These are phyloP conservation scores for Girardia tigrina DNA, from an alignment of 2,888 invertebrate species.

Conservation along the genomic window DNA sequence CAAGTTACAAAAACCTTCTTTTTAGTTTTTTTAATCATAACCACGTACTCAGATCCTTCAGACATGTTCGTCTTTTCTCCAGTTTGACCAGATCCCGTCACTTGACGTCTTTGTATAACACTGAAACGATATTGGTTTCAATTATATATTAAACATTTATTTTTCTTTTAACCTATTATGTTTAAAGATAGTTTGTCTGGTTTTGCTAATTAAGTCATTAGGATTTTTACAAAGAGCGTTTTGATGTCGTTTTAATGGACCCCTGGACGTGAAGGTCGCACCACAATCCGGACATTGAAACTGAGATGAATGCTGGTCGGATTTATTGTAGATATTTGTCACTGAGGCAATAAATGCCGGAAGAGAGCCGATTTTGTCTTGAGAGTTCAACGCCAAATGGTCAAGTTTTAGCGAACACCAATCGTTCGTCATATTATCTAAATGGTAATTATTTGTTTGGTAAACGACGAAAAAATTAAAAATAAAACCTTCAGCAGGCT, in stretches of 20 bases:
- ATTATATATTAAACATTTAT: not conserved
- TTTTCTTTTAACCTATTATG: not conserved
- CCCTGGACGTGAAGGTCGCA: not conserved
- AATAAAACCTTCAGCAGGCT: no score
- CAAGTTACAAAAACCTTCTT: no score
- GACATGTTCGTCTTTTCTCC: not conserved
- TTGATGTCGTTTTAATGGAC: slow-evolving; percentile 26
- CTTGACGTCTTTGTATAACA: slow-evolving; percentile 16
- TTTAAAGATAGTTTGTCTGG: not conserved
- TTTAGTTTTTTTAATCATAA: not conserved
- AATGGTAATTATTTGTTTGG: no score
- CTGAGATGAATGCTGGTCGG: not conserved
- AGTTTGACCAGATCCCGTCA: not conserved
- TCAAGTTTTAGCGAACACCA: slow-evolving; percentile 4
- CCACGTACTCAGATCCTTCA: not conserved
- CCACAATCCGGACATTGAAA: slow-evolving; percentile 23
- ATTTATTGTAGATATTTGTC: not conserved
- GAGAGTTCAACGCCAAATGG: not conserved
- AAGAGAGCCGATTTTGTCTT: not conserved
- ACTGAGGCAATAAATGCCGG: not conserved
- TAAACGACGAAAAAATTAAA: no score
- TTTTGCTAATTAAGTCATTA: not conserved
- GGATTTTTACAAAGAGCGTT: slow-evolving; percentile 30
- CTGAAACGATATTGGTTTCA: not conserved
- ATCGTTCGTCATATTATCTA: not conserved